Percentiles rank a stretch among this genome's conserved stretches.
Conservation (phyloP, 2,797 vertebrate genomes). For the Clarias platycephalus region DNA sequence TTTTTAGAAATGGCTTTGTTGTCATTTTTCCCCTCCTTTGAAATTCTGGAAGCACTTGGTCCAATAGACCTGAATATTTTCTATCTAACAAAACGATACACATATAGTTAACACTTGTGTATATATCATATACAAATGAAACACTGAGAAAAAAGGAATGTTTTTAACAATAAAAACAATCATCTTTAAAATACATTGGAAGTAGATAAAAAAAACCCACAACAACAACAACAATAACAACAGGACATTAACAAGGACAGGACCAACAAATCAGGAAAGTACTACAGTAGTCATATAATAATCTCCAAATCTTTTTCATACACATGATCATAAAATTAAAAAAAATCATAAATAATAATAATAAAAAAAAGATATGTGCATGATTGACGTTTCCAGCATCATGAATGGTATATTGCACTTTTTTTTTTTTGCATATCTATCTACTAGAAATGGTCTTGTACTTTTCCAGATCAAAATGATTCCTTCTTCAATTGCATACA, state of each 20-base stretch:
- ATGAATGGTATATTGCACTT: constrained; percentile 66
- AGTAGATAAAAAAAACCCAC: constrained; percentile 1
- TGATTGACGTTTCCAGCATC: constrained; percentile 65
- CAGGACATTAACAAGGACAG: constrained; percentile 49
- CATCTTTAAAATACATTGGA: constrained; percentile 48
- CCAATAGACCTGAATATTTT: constrained; percentile 46
- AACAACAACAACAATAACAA: constrained; percentile 39
- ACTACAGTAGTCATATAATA: constrained; percentile 20
- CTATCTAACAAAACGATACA: constrained; percentile 53
- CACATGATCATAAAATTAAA: no score
- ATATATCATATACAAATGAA: constrained; percentile 61
- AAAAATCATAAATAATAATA: no score
- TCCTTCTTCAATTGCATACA: constrained; percentile 1
- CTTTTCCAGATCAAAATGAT: constrained; percentile 1
- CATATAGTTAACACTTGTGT: constrained; percentile 48
- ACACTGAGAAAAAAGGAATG: constrained; percentile 48
- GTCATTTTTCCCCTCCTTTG: neutral
- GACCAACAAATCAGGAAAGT: constrained; percentile 40
- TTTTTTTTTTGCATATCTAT: constrained; percentile 67
- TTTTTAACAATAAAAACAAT: constrained; percentile 58
- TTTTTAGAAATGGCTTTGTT: constrained; percentile 57
- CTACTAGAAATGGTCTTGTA: neutral
- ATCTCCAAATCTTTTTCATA: neutral
- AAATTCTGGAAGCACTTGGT: constrained; percentile 57
- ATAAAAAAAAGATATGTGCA: constrained; percentile 29